Evolutionary conservation across 64 coral and sea anemone genomes (phyloP), one percentile per base, ranked within the genome.

Genomic region (Montipora efflorescens): DNA sequence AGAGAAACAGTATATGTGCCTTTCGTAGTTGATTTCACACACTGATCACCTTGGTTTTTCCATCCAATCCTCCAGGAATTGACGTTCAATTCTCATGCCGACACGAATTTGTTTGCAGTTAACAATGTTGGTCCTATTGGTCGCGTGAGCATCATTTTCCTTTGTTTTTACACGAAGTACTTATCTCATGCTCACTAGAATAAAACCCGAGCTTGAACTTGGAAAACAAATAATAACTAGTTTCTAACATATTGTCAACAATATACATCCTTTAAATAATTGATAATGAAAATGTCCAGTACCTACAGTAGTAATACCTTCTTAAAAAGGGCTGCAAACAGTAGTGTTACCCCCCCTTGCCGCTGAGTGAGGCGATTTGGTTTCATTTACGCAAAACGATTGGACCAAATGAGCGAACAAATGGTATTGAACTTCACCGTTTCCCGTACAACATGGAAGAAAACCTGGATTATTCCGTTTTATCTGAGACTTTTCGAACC

Each of bases 401-500:
- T 55, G 61, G 19, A 64, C 61, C 11, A 12, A 15, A 15, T 12
- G 13, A 64, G 13, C 8, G 18, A 16, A 64, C 4, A 64, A 14
- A 11, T 64, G 8, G 3, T 16, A 64, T 64, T 64, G 14, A 12
- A 64, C 61, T 14, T 64, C 61, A 64, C 61, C 61, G 13, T 64
- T 71, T 20, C 1, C 68, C 21, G 68, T 22, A 4, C 10, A 12
- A 2, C 5, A 10, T 12, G 2, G 19, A 18, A 49, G 15, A 19
- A 16, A 50, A 15, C 46, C 0, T 5, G 44, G 7, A 22, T 86
- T 19, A 86, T 12, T 86, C 64, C 61, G 28, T 71, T 48, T 86
- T 86, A 68, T 86, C 82, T 4, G 82, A 70, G 8, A 86, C 82
- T 86, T 86, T 86, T 72, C 82, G 44, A 8, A 98, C 81, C 20